These are phyloP conservation scores for Drosophila rhopaloa DNA, from an alignment of 1,140 invertebrate species.

Conservation along the genomic window DNA sequence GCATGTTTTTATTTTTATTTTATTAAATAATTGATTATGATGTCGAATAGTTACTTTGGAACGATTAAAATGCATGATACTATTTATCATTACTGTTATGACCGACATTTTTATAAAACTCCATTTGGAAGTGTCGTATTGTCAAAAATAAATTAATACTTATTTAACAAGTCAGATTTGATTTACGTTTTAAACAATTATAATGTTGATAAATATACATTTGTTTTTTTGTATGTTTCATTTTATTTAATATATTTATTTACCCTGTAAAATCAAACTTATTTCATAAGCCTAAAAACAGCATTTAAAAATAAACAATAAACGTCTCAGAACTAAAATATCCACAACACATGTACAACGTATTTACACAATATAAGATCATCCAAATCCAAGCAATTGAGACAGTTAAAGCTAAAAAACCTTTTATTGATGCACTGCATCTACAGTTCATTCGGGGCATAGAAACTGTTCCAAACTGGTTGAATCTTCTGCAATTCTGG, in stretches of 20 bases:
- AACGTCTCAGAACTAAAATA: neutral
- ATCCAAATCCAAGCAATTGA: slow-evolving; percentile 10
- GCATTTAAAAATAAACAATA: slow-evolving; percentile 3
- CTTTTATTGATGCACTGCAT: neutral
- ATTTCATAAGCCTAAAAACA: slow-evolving; percentile 6
- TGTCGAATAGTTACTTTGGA: too few relatives aligned
- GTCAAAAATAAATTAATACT: too few relatives aligned
- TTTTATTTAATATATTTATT: slow-evolving; percentile 1
- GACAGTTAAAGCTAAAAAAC: slow-evolving; percentile 58
- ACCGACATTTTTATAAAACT: too few relatives aligned
- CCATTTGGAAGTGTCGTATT: too few relatives aligned
- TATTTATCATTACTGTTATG: too few relatives aligned
- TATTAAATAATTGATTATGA: too few relatives aligned
- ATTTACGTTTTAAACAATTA: too few relatives aligned
- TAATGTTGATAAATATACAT: too few relatives aligned
- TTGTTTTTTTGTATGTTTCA: too few relatives aligned
- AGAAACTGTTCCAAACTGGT: slow-evolving; percentile 84
- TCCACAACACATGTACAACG: slow-evolving; percentile 41
- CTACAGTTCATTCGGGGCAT: slow-evolving; percentile 48
- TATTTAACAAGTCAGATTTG: too few relatives aligned
- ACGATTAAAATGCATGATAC: too few relatives aligned
- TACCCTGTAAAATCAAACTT: neutral
- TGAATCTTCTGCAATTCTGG: slow-evolving; percentile 83
- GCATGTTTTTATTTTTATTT: too few relatives aligned
- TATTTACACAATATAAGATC: slow-evolving; percentile 54